Conservation (phyloP, 2,888 invertebrate species). For the Aleiodes alternator region DNA sequence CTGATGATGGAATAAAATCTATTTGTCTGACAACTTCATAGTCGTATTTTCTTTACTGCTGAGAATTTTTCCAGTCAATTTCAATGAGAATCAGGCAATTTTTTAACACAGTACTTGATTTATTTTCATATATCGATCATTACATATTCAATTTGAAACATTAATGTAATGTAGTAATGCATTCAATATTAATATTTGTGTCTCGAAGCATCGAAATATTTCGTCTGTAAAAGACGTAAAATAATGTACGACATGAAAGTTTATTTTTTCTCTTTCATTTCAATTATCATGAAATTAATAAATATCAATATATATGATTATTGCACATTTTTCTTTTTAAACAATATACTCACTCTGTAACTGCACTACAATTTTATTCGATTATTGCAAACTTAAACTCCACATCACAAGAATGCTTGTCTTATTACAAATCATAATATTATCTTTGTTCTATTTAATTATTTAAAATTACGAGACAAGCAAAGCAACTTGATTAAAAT, state of each 20-base stretch:
- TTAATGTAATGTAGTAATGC: slow-evolving; percentile 18
- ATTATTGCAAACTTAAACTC: slow-evolving; percentile 7
- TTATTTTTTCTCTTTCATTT: background rate
- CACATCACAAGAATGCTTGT: slow-evolving; percentile 31
- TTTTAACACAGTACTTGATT: slow-evolving; percentile 17
- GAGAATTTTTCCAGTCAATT: too few relatives aligned
- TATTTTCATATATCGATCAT: slow-evolving; percentile 27
- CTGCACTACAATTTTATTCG: slow-evolving; percentile 4
- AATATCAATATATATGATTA: slow-evolving; percentile 24
- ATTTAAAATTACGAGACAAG: background rate
- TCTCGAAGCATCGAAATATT: background rate
- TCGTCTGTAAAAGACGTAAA: background rate
- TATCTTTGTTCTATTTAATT: slow-evolving; percentile 1
- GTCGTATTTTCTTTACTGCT: too few relatives aligned
- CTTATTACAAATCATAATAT: slow-evolving; percentile 2
- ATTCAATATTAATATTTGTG: slow-evolving; percentile 25
- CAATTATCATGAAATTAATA: background rate
- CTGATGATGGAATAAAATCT: too few relatives aligned
- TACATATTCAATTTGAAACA: slow-evolving; percentile 16
- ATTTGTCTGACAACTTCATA: too few relatives aligned
- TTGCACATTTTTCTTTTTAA: slow-evolving; percentile 20
- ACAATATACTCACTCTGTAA: slow-evolving; percentile 21
- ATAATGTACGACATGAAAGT: background rate
- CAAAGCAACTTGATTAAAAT: slow-evolving; percentile 6
- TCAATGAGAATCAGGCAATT: background rate